Conservation (phyloP, 2,797 vertebrate genomes). For the Setipinna tenuifilis region DNA sequence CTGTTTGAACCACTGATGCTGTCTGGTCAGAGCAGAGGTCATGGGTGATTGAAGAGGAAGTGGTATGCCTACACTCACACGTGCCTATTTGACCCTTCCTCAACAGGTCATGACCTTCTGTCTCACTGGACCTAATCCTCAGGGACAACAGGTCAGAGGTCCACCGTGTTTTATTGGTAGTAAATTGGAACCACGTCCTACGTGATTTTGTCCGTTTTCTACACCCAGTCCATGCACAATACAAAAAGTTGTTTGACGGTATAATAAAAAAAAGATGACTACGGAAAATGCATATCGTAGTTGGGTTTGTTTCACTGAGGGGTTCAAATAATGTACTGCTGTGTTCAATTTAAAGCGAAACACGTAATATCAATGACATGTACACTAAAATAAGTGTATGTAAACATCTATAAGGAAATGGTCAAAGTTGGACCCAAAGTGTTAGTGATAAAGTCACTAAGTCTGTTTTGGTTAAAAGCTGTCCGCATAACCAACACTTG, state of each 20-base stretch:
- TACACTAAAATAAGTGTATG: background rate
- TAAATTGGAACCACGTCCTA: background rate
- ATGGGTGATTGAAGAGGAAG: background rate
- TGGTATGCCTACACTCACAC: constrained; percentile 27
- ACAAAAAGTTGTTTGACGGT: background rate
- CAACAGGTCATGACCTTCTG: constrained; percentile 61
- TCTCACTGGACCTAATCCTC: background rate
- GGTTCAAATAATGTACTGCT: no score
- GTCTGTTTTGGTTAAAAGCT: background rate
- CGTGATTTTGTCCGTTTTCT: background rate
- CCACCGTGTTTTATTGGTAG: background rate
- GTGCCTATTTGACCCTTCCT: constrained; percentile 33
- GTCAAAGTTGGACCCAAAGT: background rate
- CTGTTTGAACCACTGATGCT: background rate
- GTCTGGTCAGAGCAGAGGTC: constrained; percentile 5
- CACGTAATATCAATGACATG: background rate
- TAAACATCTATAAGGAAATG: background rate
- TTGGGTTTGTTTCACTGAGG: no score
- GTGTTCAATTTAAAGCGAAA: no score
- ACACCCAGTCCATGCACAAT: background rate
- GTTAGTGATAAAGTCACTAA: background rate
- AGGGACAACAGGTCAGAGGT: background rate
- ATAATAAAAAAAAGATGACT: no score
- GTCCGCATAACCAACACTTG: background rate
- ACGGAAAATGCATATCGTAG: no score